Conservation (phyloP, 2,888 invertebrate genomes). For the Amphipoea lucens region DNA sequence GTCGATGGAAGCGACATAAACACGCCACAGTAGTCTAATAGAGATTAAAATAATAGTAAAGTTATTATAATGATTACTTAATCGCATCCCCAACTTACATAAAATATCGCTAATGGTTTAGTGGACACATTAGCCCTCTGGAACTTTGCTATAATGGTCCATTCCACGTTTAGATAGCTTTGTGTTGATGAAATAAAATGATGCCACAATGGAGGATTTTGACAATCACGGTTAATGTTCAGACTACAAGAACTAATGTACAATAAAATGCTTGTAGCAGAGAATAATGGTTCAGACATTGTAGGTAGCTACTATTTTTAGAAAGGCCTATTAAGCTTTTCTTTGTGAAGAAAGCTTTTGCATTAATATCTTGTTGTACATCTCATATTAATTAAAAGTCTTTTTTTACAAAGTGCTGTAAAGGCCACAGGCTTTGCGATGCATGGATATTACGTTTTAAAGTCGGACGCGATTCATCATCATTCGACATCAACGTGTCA, state of each 20-base stretch:
- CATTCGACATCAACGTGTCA: neutral
- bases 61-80: constrained; percentile 21
- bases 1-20: neutral
- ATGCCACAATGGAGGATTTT: constrained; percentile 18
- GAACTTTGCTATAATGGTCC: constrained; percentile 38
- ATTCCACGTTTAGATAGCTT: constrained; percentile 45
- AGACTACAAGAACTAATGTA: constrained; percentile 34
- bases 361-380: neutral
- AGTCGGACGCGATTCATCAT: neutral
- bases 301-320: constrained; percentile 7
- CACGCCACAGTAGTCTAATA: neutral
- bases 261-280: constrained; percentile 25
- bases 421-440: neutral
- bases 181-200: constrained; percentile 47
- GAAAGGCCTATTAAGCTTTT: neutral
- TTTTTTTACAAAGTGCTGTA: neutral
- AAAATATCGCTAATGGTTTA: constrained; percentile 39
- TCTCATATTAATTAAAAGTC: neutral
- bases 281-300: neutral
- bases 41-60: neutral
- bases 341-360: neutral
- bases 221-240: constrained; percentile 27
- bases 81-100: constrained; percentile 18
- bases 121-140: constrained; percentile 39
- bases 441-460: neutral